These are phyloP conservation scores for Indicator maculatus DNA, from an alignment of 2,113 vertebrate species.

Conservation along the genomic window DNA sequence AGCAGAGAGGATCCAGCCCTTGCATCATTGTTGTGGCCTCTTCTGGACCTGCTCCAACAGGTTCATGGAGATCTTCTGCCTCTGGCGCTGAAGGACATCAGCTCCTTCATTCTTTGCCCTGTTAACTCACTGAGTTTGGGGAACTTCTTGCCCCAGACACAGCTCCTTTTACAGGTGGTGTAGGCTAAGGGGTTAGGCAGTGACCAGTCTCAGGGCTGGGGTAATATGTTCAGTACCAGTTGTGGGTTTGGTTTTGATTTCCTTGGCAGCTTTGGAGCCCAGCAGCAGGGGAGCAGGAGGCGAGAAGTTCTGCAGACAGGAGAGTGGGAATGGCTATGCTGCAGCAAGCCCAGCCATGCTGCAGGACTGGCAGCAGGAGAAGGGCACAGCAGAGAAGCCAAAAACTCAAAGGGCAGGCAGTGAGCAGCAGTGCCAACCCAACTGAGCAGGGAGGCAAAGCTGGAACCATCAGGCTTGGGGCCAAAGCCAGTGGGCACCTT, in stretches of 20 bases:
- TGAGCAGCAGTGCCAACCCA: not conserved
- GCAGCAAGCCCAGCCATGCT: not conserved
- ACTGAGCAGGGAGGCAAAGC: not conserved
- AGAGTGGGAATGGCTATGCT: not conserved
- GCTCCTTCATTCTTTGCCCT: not conserved
- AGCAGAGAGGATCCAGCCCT: too few species aligned
- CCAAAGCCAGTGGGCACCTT: not conserved
- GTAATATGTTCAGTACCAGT: not conserved
- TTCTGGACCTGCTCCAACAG: not conserved
- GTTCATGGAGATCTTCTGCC: not conserved
- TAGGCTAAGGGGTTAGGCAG: not conserved
- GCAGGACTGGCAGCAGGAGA: not conserved
- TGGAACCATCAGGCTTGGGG: accelerated
- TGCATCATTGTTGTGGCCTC: too few species aligned
- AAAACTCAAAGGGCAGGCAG: not conserved
- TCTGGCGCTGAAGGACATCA: not conserved
- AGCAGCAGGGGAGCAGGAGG: not conserved
- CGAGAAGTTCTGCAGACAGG: not conserved
- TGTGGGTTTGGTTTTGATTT: not conserved
- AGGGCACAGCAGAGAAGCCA: not conserved
- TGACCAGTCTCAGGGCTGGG: not conserved
- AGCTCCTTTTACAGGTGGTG: too few species aligned
- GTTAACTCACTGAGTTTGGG: not conserved
- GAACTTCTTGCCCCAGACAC: not conserved
- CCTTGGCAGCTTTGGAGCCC: not conserved